Base-by-base conservation (phyloP, 1,140 invertebrate genomes). In the Papilio polyxenes region DNA sequence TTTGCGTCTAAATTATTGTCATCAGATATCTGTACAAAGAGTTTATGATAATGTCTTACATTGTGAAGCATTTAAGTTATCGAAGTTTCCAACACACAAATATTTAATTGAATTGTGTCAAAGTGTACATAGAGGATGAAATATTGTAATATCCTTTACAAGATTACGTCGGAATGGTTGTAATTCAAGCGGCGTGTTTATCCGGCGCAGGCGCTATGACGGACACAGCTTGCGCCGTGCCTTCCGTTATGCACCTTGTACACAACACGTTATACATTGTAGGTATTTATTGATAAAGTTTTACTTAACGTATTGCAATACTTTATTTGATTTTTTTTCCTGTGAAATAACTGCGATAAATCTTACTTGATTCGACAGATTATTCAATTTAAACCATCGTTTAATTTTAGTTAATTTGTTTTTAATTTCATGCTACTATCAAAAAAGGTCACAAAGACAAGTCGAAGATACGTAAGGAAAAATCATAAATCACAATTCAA, bases 161-260 rank as follows among this genome's bases (percentile, higher is more conserved):
- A 76, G 37, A 37, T 75, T 48, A 75, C 17, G 44, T 48, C 40
- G 74, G 44, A 75, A 49, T 51, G n/a, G 48, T 11, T 49, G 59
- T 37, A 65, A 75, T 53, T 48, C 49, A 82, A 84, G 77, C 69
- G 74, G 78, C 23, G 77, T 56, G 65, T 81, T 81, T 83, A 80
- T 85, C 86, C 86, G 82, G 83, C 80, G 82, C 56, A 59, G 56
- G 56, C 56, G n/a, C 56, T 9, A 17, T 81, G 44, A 77, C 85
- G 85, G 87, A 88, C 85, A 85, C 88, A 87, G 88, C 88, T 87
- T 86, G 87, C 84, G 72, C 37, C 84, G 83, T 85, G 86, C 69
- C 86, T 88, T 88, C 85, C 86, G 84, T 72, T 84, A 80, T 56
- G 37, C 62, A 69, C n/a, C 65, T 49, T 74, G 23, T 56, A 81